Conservation (phyloP, 2,113 vertebrate species). For the Mobula birostris region DNA sequence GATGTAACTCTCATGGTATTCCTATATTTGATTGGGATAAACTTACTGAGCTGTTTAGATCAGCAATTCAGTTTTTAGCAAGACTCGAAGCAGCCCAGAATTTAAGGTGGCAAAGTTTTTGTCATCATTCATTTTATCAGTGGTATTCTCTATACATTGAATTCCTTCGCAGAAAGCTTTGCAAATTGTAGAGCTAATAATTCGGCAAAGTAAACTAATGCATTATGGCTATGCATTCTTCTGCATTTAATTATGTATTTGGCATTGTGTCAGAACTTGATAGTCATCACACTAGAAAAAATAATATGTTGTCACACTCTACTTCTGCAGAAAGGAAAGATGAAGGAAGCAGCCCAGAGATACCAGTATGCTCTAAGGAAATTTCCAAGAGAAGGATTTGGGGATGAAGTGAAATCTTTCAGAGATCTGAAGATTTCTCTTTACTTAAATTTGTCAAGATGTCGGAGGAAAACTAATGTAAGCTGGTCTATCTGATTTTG, state of each 20-base stretch:
- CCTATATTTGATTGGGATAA: background rate
- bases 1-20: background rate
- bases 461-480: conserved; percentile 96
- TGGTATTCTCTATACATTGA: background rate
- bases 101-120: background rate
- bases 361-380: conserved; percentile 94
- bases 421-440: conserved; percentile 87
- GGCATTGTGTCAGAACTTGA: no score
- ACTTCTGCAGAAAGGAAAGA: conserved; percentile 83
- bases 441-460: conserved; percentile 89
- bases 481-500: conserved; percentile 47
- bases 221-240: background rate
- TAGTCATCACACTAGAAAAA: background rate
- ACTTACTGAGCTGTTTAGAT: no score
- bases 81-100: background rate
- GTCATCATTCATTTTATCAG: background rate
- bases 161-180: background rate
- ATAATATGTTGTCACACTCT: background rate
- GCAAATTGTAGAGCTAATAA: no score
- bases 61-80: background rate
- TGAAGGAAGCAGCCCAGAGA: conserved; percentile 95
- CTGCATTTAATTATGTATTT: no score
- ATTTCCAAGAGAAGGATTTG: conserved; percentile 89
- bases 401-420: conserved; percentile 89
- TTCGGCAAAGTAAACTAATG: background rate